Percentiles rank a stretch among this genome's conserved stretches.
These are phyloP conservation scores for Heliconius ethilla DNA, from an alignment of 2,888 invertebrate genomes.

Conservation along the genomic window DNA sequence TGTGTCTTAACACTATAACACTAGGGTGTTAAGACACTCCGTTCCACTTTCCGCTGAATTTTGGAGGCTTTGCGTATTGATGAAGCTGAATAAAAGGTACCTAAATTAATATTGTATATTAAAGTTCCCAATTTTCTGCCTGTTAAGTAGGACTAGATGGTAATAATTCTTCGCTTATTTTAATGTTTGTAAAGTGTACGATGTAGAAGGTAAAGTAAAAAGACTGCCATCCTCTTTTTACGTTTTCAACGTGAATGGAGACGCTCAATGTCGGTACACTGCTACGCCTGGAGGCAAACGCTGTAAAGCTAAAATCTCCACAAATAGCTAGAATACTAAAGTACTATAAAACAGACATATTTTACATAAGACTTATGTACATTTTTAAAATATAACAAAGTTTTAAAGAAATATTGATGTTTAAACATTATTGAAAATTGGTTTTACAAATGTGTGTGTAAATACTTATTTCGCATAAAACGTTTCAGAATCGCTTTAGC, in stretches of 20 bases:
- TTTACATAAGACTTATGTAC: not conserved
- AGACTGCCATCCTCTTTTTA: constrained; percentile 11
- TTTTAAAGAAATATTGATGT: not conserved
- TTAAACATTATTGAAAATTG: not conserved
- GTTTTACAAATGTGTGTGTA: not conserved
- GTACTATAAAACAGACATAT: not conserved
- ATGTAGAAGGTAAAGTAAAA: not conserved
- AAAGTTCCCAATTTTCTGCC: too few species aligned
- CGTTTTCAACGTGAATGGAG: constrained; percentile 22
- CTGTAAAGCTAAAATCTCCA: constrained; percentile 2
- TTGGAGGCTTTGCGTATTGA: too few species aligned
- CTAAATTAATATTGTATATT: too few species aligned
- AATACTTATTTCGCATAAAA: constrained; percentile 19
- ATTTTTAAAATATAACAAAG: not conserved
- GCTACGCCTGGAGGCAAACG: not conserved
- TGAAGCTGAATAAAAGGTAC: too few species aligned
- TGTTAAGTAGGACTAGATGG: not conserved
- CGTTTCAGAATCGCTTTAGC: constrained; percentile 56
- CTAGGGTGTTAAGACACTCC: too few species aligned
- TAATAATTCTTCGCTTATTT: not conserved
- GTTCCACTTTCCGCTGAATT: too few species aligned
- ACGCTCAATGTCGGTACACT: constrained; percentile 3
- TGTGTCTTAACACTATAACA: too few species aligned
- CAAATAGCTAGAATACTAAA: not conserved
- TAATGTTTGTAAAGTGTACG: not conserved